A percentile compares a stretch with the other conserved stretches of the same genome.
These are phyloP conservation scores for Drosophila eugracilis DNA, from an alignment of 1,140 invertebrate genomes.

Conservation along the genomic window DNA sequence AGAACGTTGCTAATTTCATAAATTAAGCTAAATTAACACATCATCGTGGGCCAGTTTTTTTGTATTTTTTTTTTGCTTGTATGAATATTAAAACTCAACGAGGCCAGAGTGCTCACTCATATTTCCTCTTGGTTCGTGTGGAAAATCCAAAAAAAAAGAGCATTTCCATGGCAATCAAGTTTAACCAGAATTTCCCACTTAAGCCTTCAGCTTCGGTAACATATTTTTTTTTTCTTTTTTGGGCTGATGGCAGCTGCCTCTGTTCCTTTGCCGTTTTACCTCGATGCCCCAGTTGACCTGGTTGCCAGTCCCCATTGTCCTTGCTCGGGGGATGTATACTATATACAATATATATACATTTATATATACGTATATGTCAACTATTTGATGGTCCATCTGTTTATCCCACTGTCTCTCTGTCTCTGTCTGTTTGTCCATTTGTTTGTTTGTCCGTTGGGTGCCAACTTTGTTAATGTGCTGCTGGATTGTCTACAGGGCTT, in stretches of 20 bases:
- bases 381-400: constrained; percentile 33
- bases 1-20: constrained; percentile 27
- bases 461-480: constrained; percentile 19
- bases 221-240: background rate
- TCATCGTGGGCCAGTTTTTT: constrained; percentile 6
- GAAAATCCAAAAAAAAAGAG: background rate
- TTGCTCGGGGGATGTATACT: constrained; percentile 4
- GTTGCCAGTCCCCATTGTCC: constrained; percentile 20
- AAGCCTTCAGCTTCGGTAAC: background rate
- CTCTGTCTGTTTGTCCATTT: constrained; percentile 19
- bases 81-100: constrained; percentile 7
- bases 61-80: background rate
- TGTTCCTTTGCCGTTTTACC: background rate
- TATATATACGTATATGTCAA: background rate
- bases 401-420: constrained; percentile 25
- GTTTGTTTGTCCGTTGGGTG: constrained; percentile 1
- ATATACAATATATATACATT: no score
- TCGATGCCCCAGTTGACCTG: constrained; percentile 5
- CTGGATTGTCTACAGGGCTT: constrained; percentile 5
- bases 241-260: constrained; percentile 4
- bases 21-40: constrained; percentile 43
- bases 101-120: background rate
- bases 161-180: background rate
- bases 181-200: constrained; percentile 4
- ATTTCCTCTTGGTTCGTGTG: background rate